Conservation (phyloP, 2,797 vertebrate species). For the Nyctalus aviator region DNA sequence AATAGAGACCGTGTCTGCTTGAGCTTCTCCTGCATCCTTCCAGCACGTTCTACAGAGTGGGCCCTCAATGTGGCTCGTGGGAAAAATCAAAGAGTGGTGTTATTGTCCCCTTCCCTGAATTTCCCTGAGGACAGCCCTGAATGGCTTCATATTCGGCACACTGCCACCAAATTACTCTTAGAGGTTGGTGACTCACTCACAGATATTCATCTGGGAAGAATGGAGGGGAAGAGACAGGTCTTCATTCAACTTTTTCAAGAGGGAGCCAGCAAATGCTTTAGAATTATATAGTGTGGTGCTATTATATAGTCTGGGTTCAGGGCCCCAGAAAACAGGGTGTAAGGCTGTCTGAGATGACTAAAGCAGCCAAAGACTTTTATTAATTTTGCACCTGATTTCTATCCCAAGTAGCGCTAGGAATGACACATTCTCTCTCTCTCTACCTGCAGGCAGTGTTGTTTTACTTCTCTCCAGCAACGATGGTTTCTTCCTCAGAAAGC, state of each 20-base stretch:
- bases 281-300: not conserved
- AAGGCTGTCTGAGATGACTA: not conserved
- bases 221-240: not conserved
- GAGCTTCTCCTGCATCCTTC: not conserved
- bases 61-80: not conserved
- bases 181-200: not conserved
- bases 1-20: not conserved
- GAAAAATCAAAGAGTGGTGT: not conserved
- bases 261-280: not conserved
- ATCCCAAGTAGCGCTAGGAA: not conserved
- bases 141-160: not conserved
- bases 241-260: slow-evolving; percentile 1
- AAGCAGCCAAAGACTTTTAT: not conserved
- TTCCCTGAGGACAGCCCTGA: not conserved
- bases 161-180: not conserved
- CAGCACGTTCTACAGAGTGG: no score
- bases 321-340: not conserved
- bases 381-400: not conserved
- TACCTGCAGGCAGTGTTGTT: not conserved
- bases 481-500: not conserved
- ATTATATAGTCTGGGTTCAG: not conserved
- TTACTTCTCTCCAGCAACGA: not conserved
- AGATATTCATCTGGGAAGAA: not conserved
- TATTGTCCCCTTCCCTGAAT: not conserved
- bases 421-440: not conserved